Conservation (phyloP, 1,140 invertebrate species). For the Mizuhopecten yessoensis region DNA sequence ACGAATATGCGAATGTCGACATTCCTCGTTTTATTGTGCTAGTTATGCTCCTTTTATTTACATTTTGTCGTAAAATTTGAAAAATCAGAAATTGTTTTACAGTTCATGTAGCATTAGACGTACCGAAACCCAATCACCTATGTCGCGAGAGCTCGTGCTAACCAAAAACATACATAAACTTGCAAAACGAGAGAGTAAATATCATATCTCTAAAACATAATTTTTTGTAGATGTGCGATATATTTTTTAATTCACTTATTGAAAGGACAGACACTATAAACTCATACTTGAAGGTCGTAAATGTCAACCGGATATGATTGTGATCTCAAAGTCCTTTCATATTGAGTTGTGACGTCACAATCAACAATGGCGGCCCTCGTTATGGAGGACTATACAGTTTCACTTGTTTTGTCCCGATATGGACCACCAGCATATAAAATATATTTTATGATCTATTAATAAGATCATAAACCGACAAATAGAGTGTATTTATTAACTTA, state of each 20-base stretch:
- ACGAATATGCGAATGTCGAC: neutral
- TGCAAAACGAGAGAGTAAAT: conserved; percentile 19
- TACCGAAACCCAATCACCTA: conserved; percentile 30
- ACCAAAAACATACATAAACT: neutral
- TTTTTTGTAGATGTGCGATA: conserved; percentile 29
- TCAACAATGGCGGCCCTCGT: neutral
- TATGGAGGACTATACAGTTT: neutral
- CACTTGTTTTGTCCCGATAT: conserved; percentile 24
- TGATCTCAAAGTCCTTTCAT: conserved; percentile 2
- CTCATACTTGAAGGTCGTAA: neutral
- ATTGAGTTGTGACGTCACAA: conserved; percentile 20
- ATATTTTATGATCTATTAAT: conserved; percentile 2
- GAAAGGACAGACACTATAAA: conserved; percentile 25
- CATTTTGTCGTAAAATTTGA: neutral
- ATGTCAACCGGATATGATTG: conserved; percentile 9
- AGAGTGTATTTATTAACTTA: conserved; percentile 36
- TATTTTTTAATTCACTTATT: conserved; percentile 8
- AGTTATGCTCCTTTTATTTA: neutral
- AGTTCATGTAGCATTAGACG: neutral
- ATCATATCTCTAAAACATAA: conserved; percentile 22
- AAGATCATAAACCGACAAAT: conserved; percentile 32
- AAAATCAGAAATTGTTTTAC: neutral
- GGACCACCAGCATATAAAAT: conserved; percentile 12
- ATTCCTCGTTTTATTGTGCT: neutral
- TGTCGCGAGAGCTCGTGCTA: neutral